Percentiles rank a stretch among this genome's conserved stretches.
phyloP scores from a whole-genome alignment of 1,140 invertebrate genomes.

The Drosophila cardini region DNA sequence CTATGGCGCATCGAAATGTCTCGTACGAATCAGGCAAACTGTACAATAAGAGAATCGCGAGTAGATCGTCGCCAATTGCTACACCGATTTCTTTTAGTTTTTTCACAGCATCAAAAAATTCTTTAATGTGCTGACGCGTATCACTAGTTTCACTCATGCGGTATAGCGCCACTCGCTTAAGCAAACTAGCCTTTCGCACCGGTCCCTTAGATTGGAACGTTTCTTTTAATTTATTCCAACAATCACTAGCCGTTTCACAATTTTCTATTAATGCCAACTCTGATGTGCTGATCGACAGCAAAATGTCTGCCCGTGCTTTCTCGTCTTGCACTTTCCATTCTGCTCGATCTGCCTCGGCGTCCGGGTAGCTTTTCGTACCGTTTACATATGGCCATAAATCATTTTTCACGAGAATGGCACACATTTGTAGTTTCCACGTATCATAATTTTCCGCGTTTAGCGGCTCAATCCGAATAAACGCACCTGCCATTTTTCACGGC shows the following conservation, averaged over 20 bases:
- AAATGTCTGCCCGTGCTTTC: conserved; percentile 40
- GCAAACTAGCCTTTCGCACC: conserved; percentile 14
- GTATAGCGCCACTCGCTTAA: not conserved
- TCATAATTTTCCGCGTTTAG: conserved; percentile 38
- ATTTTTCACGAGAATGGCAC: conserved; percentile 39
- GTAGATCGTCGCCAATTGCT: conserved; percentile 57
- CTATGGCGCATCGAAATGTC: conserved; percentile 65
- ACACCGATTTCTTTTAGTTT: too few relatives aligned
- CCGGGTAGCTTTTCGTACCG: too few relatives aligned
- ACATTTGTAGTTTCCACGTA: conserved; percentile 41
- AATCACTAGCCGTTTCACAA: conserved; percentile 37
- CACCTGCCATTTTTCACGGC: not conserved
- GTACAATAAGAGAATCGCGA: conserved; percentile 62
- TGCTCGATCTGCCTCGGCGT: too few relatives aligned
- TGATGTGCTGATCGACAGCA: conserved; percentile 29
- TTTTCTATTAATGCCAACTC: conserved; percentile 29
- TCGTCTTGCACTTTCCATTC: conserved; percentile 22
- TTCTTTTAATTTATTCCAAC: not conserved
- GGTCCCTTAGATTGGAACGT: not conserved
- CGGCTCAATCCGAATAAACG: not conserved
- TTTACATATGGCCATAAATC: conserved; percentile 44
- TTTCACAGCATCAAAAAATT: too few relatives aligned
- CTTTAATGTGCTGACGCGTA: conserved; percentile 32
- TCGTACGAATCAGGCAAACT: conserved; percentile 61
- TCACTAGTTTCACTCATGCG: too few relatives aligned